phyloP scores from a whole-genome alignment of 2,797 vertebrate genomes.

The Dermochelys coriacea region DNA sequence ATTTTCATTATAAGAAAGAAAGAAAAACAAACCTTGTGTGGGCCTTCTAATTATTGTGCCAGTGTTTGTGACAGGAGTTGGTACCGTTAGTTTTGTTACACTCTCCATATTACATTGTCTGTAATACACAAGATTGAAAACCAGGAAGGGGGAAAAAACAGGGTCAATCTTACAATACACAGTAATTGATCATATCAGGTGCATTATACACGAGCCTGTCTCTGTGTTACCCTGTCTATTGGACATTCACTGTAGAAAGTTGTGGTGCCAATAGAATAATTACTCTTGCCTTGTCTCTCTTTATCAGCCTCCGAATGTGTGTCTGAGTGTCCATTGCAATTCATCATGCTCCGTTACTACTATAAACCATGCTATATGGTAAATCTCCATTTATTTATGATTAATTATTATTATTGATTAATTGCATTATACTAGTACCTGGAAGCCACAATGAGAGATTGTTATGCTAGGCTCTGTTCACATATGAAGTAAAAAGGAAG shows the following conservation, averaged over 20 bases:
- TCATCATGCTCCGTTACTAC: background rate
- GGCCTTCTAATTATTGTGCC: conserved; percentile 20
- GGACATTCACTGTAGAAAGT: conserved; percentile 27
- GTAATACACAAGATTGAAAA: conserved; percentile 33
- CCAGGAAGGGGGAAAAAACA: conserved; percentile 24
- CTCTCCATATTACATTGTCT: conserved; percentile 24
- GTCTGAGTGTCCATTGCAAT: background rate
- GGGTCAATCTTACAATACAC: conserved; percentile 13
- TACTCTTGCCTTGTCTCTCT: background rate
- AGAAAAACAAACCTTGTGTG: background rate
- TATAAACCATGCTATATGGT: background rate
- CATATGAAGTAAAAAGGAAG: fast-evolving
- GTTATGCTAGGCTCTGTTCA: background rate
- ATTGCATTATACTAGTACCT: no score
- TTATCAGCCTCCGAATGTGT: background rate
- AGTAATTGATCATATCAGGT: conserved; percentile 34
- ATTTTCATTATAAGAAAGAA: background rate
- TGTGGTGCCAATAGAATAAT: conserved; percentile 15
- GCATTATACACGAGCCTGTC: conserved; percentile 47
- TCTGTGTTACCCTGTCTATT: conserved; percentile 38
- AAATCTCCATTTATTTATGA: no score
- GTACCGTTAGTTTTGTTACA: background rate
- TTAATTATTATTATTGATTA: no score
- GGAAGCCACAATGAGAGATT: background rate
- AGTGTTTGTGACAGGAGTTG: background rate